Percentiles rank a stretch among this genome's conserved stretches.
These are phyloP conservation scores for Schizotus pectinicornis DNA, from an alignment of 2,888 invertebrate genomes.

Conservation along the genomic window DNA sequence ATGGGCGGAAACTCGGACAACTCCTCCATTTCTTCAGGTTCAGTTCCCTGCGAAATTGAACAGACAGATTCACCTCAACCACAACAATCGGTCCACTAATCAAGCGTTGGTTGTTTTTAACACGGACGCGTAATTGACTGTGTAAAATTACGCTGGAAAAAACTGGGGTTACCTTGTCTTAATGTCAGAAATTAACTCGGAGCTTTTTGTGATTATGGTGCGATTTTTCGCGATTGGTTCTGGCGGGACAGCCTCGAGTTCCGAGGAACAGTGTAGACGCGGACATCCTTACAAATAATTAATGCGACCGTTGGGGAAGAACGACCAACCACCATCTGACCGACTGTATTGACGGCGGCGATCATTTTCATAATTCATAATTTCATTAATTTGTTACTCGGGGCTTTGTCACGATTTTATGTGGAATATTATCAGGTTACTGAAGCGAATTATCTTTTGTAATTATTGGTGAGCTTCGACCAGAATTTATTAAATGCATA, in stretches of 20 bases:
- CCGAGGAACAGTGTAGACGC: constrained; percentile 36
- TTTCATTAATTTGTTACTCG: constrained; percentile 62
- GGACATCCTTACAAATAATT: constrained; percentile 38
- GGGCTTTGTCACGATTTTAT: constrained; percentile 62
- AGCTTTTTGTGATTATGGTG: neutral
- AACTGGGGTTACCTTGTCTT: neutral
- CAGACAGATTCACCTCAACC: constrained; percentile 1
- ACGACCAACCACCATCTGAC: constrained; percentile 37
- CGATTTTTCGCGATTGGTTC: neutral
- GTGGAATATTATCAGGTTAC: constrained; percentile 60
- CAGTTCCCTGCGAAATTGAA: too few species aligned
- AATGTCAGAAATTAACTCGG: neutral
- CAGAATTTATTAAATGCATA: constrained; percentile 59
- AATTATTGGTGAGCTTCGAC: constrained; percentile 57
- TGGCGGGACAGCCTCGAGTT: neutral
- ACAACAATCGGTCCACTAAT: constrained; percentile 25
- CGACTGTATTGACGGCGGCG: constrained; percentile 55
- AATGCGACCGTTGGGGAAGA: constrained; percentile 22
- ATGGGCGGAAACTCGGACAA: too few species aligned
- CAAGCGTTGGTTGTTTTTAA: constrained; percentile 20
- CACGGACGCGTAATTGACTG: constrained; percentile 17
- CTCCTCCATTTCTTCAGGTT: too few species aligned
- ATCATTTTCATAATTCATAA: constrained; percentile 63
- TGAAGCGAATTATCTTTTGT: constrained; percentile 56
- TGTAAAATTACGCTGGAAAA: constrained; percentile 16